phyloP scores from a whole-genome alignment of 2,113 vertebrate species.

The Scatophagus argus region DNA sequence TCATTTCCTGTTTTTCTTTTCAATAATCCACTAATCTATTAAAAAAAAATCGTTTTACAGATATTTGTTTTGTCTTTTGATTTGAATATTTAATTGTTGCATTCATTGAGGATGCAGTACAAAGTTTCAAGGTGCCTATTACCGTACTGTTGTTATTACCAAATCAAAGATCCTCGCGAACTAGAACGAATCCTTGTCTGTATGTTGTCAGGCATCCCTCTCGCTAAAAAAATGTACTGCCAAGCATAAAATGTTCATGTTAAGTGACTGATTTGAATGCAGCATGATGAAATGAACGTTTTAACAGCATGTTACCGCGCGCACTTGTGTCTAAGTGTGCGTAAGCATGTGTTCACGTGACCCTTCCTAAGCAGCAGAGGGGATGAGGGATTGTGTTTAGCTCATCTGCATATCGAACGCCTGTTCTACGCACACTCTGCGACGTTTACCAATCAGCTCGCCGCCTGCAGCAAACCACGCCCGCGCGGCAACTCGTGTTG shows the following conservation, averaged over 20 bases:
- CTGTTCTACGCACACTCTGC: not conserved
- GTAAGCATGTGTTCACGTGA: not conserved
- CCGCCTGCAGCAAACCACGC: conserved; percentile 41
- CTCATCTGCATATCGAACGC: conserved; percentile 66
- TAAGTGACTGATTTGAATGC: not conserved
- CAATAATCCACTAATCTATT: conserved; percentile 65
- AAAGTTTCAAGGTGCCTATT: not conserved
- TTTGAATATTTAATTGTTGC: not conserved
- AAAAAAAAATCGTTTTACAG: conserved; percentile 70
- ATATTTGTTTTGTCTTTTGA: conserved; percentile 16
- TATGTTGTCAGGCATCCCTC: not conserved
- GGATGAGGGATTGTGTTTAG: not conserved
- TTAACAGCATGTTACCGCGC: not conserved
- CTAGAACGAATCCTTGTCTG: not conserved
- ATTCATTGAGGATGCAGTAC: not conserved
- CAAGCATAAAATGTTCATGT: not conserved
- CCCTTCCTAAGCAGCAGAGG: not conserved
- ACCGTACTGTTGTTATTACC: not conserved
- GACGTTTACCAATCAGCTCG: conserved; percentile 65
- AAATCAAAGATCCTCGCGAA: too few relatives aligned
- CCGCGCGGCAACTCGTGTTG: conserved; percentile 69
- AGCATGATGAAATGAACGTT: not conserved
- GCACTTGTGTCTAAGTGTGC: not conserved
- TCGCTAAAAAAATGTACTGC: not conserved
- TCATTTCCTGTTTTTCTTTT: conserved; percentile 45